Evolutionary conservation across 2,797 vertebrate genomes (phyloP).

Genomic region (Lophius americanus): DNA sequence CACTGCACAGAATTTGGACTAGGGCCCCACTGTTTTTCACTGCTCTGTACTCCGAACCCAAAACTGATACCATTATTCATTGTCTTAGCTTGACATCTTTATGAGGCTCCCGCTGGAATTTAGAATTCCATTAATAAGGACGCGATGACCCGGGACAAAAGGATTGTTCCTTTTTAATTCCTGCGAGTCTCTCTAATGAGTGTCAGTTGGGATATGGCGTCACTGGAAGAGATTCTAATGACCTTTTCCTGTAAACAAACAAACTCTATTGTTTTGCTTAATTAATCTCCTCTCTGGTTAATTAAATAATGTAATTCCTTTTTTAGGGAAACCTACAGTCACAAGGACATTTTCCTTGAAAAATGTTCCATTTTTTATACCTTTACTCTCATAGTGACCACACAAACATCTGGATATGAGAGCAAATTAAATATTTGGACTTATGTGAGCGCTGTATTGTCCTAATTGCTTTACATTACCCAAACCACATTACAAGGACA

Average conservation of each 20-base stretch:
- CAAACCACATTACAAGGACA: too few species aligned
- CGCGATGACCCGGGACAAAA: constrained; percentile 25
- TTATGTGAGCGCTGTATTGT: too few species aligned
- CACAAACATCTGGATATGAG: too few species aligned
- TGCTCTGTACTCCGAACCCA: not conserved
- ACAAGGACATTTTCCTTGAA: too few species aligned
- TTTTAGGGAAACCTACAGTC: not conserved
- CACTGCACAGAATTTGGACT: too few species aligned
- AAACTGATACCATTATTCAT: not conserved
- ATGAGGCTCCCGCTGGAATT: constrained; percentile 16
- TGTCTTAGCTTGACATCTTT: constrained; percentile 16
- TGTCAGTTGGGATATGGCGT: constrained; percentile 27
- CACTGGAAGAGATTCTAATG: constrained; percentile 45
- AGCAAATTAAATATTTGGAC: too few species aligned
- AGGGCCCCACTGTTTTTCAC: too few species aligned
- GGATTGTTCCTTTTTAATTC: constrained; percentile 13
- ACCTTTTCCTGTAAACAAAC: constrained; percentile 62
- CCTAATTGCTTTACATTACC: too few species aligned
- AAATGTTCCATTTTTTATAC: too few species aligned
- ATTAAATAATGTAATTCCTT: not conserved
- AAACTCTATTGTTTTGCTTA: constrained; percentile 37
- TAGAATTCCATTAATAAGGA: constrained; percentile 25
- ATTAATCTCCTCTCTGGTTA: constrained; percentile 36
- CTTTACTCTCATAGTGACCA: too few species aligned
- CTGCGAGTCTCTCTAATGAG: constrained; percentile 50